phyloP scores from a whole-genome alignment of 53 echinoderm and acorn worm species.

The Patiria pectinifera region DNA sequence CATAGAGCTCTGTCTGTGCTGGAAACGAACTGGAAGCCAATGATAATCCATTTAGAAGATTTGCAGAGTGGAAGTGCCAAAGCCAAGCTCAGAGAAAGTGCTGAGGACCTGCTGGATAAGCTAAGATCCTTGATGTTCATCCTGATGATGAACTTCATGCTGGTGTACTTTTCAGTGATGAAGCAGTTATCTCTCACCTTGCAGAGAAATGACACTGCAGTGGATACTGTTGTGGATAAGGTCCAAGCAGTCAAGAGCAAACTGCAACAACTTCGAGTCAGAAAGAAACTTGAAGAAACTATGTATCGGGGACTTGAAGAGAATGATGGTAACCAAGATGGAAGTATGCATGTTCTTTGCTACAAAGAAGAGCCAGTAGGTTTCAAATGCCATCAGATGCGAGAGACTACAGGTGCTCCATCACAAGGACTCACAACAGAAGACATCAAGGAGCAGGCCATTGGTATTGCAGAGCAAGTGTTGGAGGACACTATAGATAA shows the following conservation, averaged over 20 bases:
- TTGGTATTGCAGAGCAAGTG: background rate
- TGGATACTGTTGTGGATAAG: slow-evolving; percentile 13
- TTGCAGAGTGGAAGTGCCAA: background rate
- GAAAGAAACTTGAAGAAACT: no score
- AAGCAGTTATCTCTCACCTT: slow-evolving; percentile 6
- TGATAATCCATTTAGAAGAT: slow-evolving; percentile 13
- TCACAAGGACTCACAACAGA: no score
- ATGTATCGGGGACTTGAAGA: background rate
- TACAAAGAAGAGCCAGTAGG: no score
- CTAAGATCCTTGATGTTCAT: slow-evolving; percentile 9
- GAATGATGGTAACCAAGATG: no score
- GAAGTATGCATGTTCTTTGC: no score
- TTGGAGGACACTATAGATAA: slow-evolving; percentile 16
- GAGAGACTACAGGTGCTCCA: no score
- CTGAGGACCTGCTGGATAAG: slow-evolving; percentile 9
- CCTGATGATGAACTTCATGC: slow-evolving; percentile 37
- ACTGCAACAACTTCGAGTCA: no score
- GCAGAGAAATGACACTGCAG: slow-evolving; percentile 25
- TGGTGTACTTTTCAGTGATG: slow-evolving; percentile 3
- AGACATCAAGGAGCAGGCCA: no score
- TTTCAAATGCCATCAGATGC: no score
- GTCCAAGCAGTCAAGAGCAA: background rate
- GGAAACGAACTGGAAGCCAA: slow-evolving; percentile 2
- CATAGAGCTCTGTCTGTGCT: background rate
- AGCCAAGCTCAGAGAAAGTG: background rate